Evolutionary conservation across 2,113 vertebrate species (phyloP), one percentile per base, ranked within the genome.

Genomic region (Fulica atra): DNA sequence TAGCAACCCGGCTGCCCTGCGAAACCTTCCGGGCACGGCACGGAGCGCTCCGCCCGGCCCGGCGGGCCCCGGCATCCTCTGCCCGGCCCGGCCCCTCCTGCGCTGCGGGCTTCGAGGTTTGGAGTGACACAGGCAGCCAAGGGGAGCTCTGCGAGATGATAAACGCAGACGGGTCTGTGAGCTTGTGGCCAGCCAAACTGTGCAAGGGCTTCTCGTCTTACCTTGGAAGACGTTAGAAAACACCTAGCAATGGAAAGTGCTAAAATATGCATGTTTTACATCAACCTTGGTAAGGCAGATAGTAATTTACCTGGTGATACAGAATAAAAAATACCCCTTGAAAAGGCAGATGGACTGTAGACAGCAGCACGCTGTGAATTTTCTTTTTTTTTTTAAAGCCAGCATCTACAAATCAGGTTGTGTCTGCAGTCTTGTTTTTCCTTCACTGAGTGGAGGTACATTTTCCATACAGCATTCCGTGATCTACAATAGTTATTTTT

Each of bases 1-100:
- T 86, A 87, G 97, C 96, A 98, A 98, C 97, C 60, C 65, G 57
- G 90, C 94, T 86, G 94, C 95, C 81, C 95, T 15, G 84, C 56
- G 61, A 94, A 64, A 88, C 80, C 91, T 88, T 61, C 96, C 76
- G 14, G 29, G 73, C 77, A 1, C 31, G 13, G 60, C 71, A 2
- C 51, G 5, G 38, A 36, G 1, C 40, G 16, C 48, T 48, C 56
- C 8, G 61, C 60, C 5, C 33, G 7, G 35, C 54, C 48, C 48
- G 48, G 48, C 48, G 48, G 3, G 26, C n/a, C 83, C 63, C 81
- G 5, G 31, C 89, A 42, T 10, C 68, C 64, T 26, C 82, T 16
- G 53, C 53, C 85, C 38, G 51, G 40, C 48, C 60, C 85, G 12
- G 65, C 54, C 82, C 50, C 59, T 56, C 66, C 88, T 63, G 89